Evolutionary conservation across 2,797 vertebrate species (phyloP).

Genomic region (Acestrorhynchus altus): DNA sequence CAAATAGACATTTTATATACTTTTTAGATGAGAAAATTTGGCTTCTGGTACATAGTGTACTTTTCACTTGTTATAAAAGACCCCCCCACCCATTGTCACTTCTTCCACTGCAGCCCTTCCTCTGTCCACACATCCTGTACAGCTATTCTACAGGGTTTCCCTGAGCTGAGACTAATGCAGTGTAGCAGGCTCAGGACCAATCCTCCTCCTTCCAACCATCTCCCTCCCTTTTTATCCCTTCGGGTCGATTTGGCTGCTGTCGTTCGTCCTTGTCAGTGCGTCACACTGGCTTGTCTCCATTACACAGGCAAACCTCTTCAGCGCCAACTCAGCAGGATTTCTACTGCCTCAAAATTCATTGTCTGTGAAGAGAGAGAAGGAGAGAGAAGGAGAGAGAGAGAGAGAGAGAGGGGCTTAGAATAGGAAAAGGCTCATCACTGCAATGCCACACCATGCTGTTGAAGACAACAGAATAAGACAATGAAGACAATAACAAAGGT

Average conservation of each 20-base stretch:
- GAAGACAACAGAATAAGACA: no score
- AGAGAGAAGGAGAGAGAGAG: not conserved
- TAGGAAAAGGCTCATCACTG: slow-evolving; percentile 10
- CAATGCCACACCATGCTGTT: slow-evolving; percentile 17
- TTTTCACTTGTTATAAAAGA: not conserved
- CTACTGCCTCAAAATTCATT: slow-evolving; percentile 38
- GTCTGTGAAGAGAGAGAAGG: not conserved
- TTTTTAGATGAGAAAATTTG: not conserved
- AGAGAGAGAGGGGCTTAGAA: not conserved
- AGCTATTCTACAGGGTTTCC: slow-evolving; percentile 17
- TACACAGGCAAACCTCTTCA: slow-evolving; percentile 33
- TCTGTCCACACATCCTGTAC: not conserved
- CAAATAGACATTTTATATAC: no score
- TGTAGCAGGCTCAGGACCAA: not conserved
- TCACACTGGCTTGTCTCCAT: slow-evolving; percentile 28
- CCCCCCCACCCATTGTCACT: not conserved
- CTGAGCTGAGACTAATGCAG: slow-evolving; percentile 9
- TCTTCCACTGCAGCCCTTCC: slow-evolving; percentile 3
- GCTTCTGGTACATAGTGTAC: not conserved
- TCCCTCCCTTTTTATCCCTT: not conserved
- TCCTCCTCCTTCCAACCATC: not conserved
- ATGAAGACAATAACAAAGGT: slow-evolving; percentile 4
- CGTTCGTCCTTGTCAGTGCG: slow-evolving; percentile 51
- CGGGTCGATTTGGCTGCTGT: slow-evolving; percentile 12
- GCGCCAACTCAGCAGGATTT: slow-evolving; percentile 55